A percentile compares a stretch with the other conserved stretches of the same genome.
These are phyloP conservation scores for Pluvianellus socialis DNA, from an alignment of 2,113 vertebrate species.

Conservation along the genomic window DNA sequence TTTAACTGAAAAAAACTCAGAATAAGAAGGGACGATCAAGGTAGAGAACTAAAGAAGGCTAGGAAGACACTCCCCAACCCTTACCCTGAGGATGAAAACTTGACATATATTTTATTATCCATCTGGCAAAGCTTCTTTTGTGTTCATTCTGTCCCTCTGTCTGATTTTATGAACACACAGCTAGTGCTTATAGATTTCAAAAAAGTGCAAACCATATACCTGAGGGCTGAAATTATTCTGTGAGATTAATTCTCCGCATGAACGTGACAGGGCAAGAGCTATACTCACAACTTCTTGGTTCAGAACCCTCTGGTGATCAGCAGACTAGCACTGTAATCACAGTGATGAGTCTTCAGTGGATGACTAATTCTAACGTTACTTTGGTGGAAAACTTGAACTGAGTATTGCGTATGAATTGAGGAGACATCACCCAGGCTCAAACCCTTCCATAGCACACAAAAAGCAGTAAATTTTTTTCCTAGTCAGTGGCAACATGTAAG, in stretches of 20 bases:
- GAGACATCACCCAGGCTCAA: background rate
- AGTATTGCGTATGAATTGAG: background rate
- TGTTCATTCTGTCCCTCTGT: background rate
- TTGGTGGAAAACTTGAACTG: background rate
- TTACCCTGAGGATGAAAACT: background rate
- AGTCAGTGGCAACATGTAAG: background rate
- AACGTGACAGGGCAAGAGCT: background rate
- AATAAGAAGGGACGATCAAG: background rate
- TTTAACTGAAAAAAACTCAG: background rate
- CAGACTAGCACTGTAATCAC: background rate
- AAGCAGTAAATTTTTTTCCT: background rate
- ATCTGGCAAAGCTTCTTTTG: background rate
- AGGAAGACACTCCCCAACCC: background rate
- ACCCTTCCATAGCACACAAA: background rate
- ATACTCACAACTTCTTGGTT: background rate
- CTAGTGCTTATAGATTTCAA: background rate
- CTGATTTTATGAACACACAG: background rate
- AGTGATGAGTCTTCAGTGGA: background rate
- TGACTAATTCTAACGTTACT: background rate
- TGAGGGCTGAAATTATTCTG: background rate
- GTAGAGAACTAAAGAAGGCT: background rate
- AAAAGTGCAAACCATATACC: background rate
- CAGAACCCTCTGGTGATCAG: background rate
- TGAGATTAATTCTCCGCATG: background rate
- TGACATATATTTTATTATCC: background rate